Conservation (phyloP, 1,140 invertebrate genomes). For the Tetranychus urticae region DNA sequence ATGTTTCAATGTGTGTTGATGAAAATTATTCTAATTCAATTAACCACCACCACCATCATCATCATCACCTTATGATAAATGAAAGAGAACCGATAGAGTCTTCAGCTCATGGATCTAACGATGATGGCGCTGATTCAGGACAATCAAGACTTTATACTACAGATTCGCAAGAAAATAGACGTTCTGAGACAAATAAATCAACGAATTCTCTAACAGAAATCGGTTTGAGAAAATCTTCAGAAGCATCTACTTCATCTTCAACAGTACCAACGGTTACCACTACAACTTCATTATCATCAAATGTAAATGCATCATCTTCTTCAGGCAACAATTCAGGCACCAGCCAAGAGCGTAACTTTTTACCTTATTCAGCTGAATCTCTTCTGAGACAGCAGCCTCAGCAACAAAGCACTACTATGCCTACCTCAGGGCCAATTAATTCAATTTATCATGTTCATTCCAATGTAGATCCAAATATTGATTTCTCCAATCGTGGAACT, state of each 20-base stretch:
- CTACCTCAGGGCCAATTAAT: too few relatives aligned
- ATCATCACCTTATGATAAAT: not conserved
- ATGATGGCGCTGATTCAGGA: too few relatives aligned
- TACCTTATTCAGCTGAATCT: not conserved
- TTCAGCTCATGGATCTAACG: not conserved
- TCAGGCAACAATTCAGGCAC: not conserved
- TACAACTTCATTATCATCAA: not conserved
- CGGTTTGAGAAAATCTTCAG: not conserved
- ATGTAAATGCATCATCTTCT: not conserved
- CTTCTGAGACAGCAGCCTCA: not conserved
- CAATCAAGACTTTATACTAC: too few relatives aligned
- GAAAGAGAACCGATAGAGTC: not conserved
- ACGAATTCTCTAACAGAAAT: not conserved
- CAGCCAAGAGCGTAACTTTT: not conserved
- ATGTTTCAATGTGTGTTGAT: too few relatives aligned
- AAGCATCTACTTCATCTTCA: not conserved
- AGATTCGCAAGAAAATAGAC: too few relatives aligned
- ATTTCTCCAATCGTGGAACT: not conserved
- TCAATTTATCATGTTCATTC: not conserved
- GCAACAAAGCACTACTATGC: not conserved
- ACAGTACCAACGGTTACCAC: not conserved
- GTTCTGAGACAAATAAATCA: not conserved
- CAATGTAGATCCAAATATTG: not conserved
- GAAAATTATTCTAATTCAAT: not conserved
- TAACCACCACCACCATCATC: not conserved